Evolutionary conservation across 2,888 invertebrate genomes (phyloP).

Genomic region (Heliconius erato): DNA sequence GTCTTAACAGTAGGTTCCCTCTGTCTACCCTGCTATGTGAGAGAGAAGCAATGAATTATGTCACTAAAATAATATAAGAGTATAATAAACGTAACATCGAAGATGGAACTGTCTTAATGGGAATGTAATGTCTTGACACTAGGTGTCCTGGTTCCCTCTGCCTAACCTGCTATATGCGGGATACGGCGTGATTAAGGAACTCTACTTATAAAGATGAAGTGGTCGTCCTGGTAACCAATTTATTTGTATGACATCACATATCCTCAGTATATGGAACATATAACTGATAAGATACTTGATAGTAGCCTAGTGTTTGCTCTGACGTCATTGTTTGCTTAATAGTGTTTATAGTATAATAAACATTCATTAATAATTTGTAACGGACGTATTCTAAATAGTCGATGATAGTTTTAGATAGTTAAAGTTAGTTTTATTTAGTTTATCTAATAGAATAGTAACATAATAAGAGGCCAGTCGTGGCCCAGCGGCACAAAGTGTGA

Average conservation of each 20-base stretch:
- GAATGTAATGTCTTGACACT: background rate
- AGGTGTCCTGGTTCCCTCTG: too few species aligned
- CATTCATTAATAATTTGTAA: background rate
- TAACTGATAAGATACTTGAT: slow-evolving; percentile 11
- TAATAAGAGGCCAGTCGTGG: too few species aligned
- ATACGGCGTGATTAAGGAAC: too few species aligned
- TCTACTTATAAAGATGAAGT: background rate
- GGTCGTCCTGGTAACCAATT: slow-evolving; percentile 36
- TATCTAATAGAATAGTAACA: background rate
- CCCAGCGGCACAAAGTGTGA: too few species aligned
- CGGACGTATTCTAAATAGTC: background rate
- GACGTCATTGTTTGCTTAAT: slow-evolving; percentile 31
- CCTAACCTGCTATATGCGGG: too few species aligned
- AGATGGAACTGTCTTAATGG: too few species aligned
- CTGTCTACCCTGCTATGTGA: too few species aligned
- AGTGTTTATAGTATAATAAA: background rate
- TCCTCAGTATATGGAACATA: slow-evolving; percentile 23
- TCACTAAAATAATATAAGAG: too few species aligned
- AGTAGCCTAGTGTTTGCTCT: background rate
- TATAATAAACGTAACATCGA: too few species aligned
- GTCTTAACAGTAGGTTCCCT: too few species aligned
- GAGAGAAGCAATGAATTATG: too few species aligned
- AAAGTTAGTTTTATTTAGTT: background rate
- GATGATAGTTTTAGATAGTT: background rate
- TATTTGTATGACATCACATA: slow-evolving; percentile 32